Evolutionary conservation across 2,888 invertebrate genomes (phyloP), one percentile per base, ranked within the genome.

Genomic region (Cacoxenus indagator): DNA sequence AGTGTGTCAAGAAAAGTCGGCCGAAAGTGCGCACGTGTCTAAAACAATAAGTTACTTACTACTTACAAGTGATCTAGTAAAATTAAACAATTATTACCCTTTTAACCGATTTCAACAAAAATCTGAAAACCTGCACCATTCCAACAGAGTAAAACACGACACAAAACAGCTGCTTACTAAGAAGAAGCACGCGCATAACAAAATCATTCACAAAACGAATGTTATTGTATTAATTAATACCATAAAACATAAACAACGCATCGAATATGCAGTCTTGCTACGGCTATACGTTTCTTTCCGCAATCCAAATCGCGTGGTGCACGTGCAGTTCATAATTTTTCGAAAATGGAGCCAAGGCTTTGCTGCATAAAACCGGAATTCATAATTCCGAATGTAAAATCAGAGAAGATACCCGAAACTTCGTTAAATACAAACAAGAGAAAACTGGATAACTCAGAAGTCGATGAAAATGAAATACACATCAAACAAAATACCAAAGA

Each of bases 1-100:
- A 98, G 89, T 0, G 93, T 92, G 87, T 98, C 98, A 46, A 96
- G 86, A 84, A 97, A 96, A 73, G 90, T 81, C 9, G 82, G 76
- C 0, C 82, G 83, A 5, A 86, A 78, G 55, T 86, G 85, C 19
- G 77, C 71, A 1, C 87, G 85, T 26, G 78, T 68, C 0, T 77
- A 66, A 87, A 87, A 31, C 2, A 59, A 55, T 64, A 6, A 14
- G 5, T 29, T 26, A 11, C 31, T 22, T 61, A 22, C 26, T 2
- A 14, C 22, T 45, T 43, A 4, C 22, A 24, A 22, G 24, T 22
- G n/a, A 45, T 27, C 17, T n/a, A n/a, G 17, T 31, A 3, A 26
- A 46, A 37, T 31, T 27, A 24, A 9, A 46, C 0, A n/a, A n/a
- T 19, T 46, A 59, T 69, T 73, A 86, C 87, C 73, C 81, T 79